phyloP scores from a whole-genome alignment of 2,113 vertebrate species.

The Pogona vitticeps region DNA sequence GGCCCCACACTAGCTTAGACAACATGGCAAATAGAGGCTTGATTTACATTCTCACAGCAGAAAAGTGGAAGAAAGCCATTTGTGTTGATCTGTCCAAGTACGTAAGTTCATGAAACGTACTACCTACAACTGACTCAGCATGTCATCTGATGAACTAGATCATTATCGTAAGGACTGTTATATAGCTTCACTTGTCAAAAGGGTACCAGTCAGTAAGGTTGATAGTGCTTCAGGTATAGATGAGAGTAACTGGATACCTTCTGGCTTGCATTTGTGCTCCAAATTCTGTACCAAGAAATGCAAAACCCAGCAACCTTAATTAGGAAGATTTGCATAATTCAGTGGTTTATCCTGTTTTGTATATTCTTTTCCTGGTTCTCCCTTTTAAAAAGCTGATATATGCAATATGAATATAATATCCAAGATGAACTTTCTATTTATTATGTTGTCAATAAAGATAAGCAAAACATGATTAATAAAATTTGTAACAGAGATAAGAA shows the following conservation, averaged over 20 bases:
- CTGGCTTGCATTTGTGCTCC: too few relatives aligned
- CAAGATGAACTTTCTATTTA: too few relatives aligned
- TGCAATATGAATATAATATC: too few relatives aligned
- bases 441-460: too few relatives aligned
- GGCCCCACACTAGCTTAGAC: not conserved
- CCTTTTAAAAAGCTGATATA: too few relatives aligned
- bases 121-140: not conserved
- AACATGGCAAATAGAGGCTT: not conserved
- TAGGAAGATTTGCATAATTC: not conserved
- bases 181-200: not conserved
- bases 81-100: not conserved
- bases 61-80: not conserved
- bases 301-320: not conserved
- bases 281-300: not conserved
- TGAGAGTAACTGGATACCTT: too few relatives aligned
- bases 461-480: too few relatives aligned
- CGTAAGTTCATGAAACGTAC: not conserved
- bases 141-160: too few relatives aligned
- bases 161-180: not conserved
- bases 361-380: too few relatives aligned
- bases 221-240: not conserved
- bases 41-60: not conserved
- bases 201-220: not conserved
- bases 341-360: not conserved
- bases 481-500: too few relatives aligned